Conservation (phyloP, 1,140 invertebrate species). For the Batillaria attramentaria region DNA sequence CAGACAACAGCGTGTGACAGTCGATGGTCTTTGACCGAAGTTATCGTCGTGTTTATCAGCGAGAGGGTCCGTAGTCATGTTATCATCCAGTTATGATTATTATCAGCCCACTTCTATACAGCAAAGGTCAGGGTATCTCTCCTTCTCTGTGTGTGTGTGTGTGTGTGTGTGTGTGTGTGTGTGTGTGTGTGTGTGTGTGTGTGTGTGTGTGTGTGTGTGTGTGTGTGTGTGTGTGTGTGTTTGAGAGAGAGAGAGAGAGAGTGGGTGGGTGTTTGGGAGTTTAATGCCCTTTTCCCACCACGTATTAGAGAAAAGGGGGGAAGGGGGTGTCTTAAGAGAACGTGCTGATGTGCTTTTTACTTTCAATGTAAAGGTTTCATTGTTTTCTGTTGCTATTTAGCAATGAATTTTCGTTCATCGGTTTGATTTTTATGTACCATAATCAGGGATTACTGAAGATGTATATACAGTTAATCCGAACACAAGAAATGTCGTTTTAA, state of each 20-base stretch:
- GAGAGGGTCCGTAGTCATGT: neutral
- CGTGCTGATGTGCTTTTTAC: too few species aligned
- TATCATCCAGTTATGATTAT: neutral
- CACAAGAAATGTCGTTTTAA: too few species aligned
- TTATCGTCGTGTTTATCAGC: neutral
- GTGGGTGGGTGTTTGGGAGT: too few species aligned
- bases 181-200: constrained; percentile 28
- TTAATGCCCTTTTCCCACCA: too few species aligned
- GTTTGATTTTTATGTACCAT: too few species aligned
- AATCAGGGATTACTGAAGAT: too few species aligned
- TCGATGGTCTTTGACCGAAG: neutral
- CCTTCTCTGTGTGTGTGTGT: neutral
- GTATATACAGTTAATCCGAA: too few species aligned
- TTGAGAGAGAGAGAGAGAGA: constrained; percentile 9
- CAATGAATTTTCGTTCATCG: too few species aligned
- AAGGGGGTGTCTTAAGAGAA: too few species aligned
- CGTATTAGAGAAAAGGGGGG: too few species aligned
- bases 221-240: neutral
- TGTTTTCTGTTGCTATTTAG: too few species aligned
- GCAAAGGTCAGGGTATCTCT: neutral
- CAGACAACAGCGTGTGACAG: neutral
- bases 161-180: constrained; percentile 5
- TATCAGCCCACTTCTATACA: neutral
- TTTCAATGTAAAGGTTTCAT: too few species aligned
- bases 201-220: constrained; percentile 28